A percentile compares a stretch with the other conserved stretches of the same genome.
These are phyloP conservation scores for Scrobipalpa costella DNA, from an alignment of 2,888 invertebrate genomes.

Conservation along the genomic window DNA sequence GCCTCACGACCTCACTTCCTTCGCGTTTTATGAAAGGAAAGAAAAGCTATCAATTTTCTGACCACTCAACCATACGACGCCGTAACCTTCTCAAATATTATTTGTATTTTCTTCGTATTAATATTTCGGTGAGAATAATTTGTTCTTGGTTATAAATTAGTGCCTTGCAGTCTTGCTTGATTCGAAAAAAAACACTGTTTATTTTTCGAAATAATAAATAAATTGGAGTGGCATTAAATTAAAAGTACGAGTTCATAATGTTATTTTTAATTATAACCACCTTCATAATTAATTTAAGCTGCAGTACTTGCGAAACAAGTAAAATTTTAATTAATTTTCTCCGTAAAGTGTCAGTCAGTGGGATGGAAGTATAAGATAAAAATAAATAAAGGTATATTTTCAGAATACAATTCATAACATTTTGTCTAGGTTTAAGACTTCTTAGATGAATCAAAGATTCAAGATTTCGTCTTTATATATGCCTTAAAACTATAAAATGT, in stretches of 20 bases:
- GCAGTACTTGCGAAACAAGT: not conserved
- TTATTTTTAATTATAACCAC: not conserved
- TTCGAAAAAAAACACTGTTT: no score
- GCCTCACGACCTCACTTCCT: constrained; percentile 48
- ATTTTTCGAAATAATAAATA: no score
- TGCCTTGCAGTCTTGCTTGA: no score
- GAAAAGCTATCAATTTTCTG: constrained; percentile 49
- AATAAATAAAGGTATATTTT: not conserved
- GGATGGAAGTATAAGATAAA: not conserved
- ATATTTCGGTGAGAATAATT: not conserved
- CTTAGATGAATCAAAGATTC: no score
- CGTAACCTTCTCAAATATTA: not conserved
- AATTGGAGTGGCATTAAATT: no score
- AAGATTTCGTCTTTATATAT: no score
- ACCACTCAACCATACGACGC: constrained; percentile 43
- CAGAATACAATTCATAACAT: not conserved
- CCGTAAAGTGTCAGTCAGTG: not conserved
- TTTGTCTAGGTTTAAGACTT: no score
- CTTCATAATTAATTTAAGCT: not conserved
- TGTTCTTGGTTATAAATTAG: no score
- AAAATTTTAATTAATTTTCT: not conserved
- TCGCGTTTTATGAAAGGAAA: constrained; percentile 43
- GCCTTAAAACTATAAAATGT: no score
- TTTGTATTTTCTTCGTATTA: constrained; percentile 43
- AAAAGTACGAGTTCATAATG: not conserved